These are phyloP conservation scores for Bagarius yarrelli DNA, from an alignment of 2,113 vertebrate species.

Conservation along the genomic window DNA sequence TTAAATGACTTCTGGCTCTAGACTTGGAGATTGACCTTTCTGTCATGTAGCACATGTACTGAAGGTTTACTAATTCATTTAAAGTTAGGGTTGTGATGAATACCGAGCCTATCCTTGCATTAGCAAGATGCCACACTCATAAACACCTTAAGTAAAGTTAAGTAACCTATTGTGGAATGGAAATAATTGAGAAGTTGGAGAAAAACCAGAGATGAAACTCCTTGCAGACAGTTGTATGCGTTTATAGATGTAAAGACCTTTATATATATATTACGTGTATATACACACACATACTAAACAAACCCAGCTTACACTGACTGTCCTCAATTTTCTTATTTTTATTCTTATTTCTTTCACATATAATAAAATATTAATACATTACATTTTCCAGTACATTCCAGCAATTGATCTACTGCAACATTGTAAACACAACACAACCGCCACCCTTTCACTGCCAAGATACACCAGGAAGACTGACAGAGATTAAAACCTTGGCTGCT, in stretches of 20 bases:
- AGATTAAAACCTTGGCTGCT: conserved; percentile 3
- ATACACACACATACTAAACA: background rate
- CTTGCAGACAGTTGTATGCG: background rate
- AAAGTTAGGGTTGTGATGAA: background rate
- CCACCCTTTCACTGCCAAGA: background rate
- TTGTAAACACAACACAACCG: background rate
- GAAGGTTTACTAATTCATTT: background rate
- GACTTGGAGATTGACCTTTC: background rate
- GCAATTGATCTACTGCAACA: background rate
- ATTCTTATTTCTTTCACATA: background rate
- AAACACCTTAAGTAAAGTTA: background rate
- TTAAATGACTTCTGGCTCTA: conserved; percentile 26
- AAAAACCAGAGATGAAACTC: background rate
- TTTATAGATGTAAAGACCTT: background rate
- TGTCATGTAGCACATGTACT: conserved; percentile 15
- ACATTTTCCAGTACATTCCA: background rate
- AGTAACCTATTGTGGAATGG: background rate
- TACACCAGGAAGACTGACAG: background rate
- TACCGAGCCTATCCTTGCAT: background rate
- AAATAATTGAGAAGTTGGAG: background rate
- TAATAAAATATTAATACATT: background rate
- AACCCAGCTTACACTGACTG: background rate
- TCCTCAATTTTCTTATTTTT: background rate
- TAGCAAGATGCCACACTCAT: background rate
- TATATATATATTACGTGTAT: too few species aligned